Evolutionary conservation across 2,888 invertebrate species (phyloP), one percentile per base, ranked within the genome.

Genomic region (Drosophila formosana): DNA sequence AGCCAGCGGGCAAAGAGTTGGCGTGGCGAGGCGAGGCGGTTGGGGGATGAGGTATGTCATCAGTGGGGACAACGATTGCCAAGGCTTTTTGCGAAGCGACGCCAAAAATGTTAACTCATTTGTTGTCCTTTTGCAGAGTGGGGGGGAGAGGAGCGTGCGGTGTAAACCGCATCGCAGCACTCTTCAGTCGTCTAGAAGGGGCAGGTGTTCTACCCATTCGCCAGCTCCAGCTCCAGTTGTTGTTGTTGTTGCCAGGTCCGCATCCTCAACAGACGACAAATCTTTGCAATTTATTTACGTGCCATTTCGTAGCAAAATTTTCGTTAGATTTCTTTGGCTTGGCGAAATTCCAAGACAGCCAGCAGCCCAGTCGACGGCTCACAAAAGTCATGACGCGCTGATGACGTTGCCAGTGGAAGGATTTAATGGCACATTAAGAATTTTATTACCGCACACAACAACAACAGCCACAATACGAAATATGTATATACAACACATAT

Each of bases 341-440:
- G 83, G 86, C 83, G 77, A 61, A 79, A 83, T 85, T 83, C 83
- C 85, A 83, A 82, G 81, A 80, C 82, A 78, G 71, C 71, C n/a
- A 58, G 49, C 46, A 57, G 34, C 11, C 58, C 30, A 60, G 47
- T 65, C 5, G 39, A 52, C 52, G 77, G 82, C 82, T 81, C 71
- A 84, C 84, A 84, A 84, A 84, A 83, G 85, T 85, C 85, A 81
- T 84, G 86, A 85, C 74, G 82, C 75, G 82, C 81, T 83, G 85
- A 83, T 83, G 83, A 83, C 82, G 82, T 80, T 83, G 81, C 81
- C 82, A 79, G 85, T 83, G 79, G 83, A 90, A 90, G 90, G 90
- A 91, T 90, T 91, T 91, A 91, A 91, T 91, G 91, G 91, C 89
- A 90, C 91, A 91, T 91, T 91, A 91, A 90, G 88, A 90, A 90